Base-by-base conservation (phyloP, 2,797 vertebrate genomes). In the Sebastes vulpes region DNA sequence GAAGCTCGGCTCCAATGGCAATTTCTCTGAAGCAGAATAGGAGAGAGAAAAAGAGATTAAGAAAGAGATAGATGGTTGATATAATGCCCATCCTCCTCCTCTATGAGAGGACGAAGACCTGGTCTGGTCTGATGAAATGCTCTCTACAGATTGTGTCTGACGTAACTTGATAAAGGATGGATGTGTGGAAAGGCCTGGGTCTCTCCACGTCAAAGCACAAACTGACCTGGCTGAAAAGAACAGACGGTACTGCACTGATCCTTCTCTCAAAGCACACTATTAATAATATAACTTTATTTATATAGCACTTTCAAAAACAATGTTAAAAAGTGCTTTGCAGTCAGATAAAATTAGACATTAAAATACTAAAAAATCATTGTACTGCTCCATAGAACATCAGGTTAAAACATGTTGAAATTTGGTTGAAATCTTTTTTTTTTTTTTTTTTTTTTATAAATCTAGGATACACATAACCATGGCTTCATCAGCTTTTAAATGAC, bases 21-120 rank as follows among this genome's bases (percentile, higher is more conserved):
- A 80, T 90, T 84, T 86, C 56, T 87, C 56, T 56, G 38, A 67
- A 59, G 57, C 26, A 56, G 68, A 72, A 77, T 18, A 79, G 54
- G 73, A 38, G 11, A 38, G 38, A 23, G 20, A 53, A 28, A 71
- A 64, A 42, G 23, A 72, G 59, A 67, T 65, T 56, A 68, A 54
- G 50, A 68, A 48, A 61, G 56, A 79, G 52, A 78, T 63, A 69
- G 29, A 60, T 20, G 64, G 71, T 46, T 77, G 54, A 85, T 68
- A 28, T 35, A 35, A 81, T 61, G 54, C 25, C 35, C 69, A 26
- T 21, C 46, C 38, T 75, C 73, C 57, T 75, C 65, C 9, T 71
- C 38, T n/a, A 20, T 28, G 54, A 54, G 57, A 66, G 38, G 57
- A 65, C 57, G 23, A 52, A 76, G 23, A 20, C 42, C 38, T 23